Evolutionary conservation across 2,888 invertebrate species (phyloP), one percentile per base, ranked within the genome.

Genomic region (Caradrina clavipalpis): DNA sequence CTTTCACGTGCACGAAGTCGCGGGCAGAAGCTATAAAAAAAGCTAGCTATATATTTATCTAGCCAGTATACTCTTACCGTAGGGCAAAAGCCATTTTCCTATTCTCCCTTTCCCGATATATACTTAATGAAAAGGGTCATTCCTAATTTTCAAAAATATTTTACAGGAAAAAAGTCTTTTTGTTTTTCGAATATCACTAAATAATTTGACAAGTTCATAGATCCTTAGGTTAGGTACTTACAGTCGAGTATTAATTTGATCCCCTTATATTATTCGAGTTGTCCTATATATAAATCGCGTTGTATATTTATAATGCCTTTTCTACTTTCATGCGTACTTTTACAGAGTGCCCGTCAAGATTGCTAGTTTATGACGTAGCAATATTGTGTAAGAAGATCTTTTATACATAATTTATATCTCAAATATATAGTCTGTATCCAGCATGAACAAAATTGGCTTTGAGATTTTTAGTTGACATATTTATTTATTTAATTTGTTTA

Each of bases 301-400:
- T 66, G 55, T 59, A 50, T 69, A 69, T 81, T 70, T 61, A 59
- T 62, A 53, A 57, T 73, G 11, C 63, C 39, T 71, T 74, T 76
- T 70, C 55, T 67, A 68, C 69, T 78, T 73, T 71, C 71, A 69
- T 75, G 69, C 77, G 68, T 60, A 69, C 76, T 76, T 70, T 71
- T 69, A 76, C 62, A 80, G 76, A 70, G 63, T 69, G 67, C 73
- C 79, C 81, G 65, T 81, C 78, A 78, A 75, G 78, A 73, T 65
- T 68, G 78, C 77, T 78, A 63, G 70, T 76, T 60, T 81, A 75
- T 69, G 81, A 70, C 60, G 70, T 68, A 69, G 65, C 68, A 15
- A 78, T 78, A 81, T 77, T 77, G 81, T 78, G 78, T 78, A 74
- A 77, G 80, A 71, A 68, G 66, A 71, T 54, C 54, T 73, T 76